phyloP scores from a whole-genome alignment of 2,797 vertebrate genomes.

The Strix occidentalis region DNA sequence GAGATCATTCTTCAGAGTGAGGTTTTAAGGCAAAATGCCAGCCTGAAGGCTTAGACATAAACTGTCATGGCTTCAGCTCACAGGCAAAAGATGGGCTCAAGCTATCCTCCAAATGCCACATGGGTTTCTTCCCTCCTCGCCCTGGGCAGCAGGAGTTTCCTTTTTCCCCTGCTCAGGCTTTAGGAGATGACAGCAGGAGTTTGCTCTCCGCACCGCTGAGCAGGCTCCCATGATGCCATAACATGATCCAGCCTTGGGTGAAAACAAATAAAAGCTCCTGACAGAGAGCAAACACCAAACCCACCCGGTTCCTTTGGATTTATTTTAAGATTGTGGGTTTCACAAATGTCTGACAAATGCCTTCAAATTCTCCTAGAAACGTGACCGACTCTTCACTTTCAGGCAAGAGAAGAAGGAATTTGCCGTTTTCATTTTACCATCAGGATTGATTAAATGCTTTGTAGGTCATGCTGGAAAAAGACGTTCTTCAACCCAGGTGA shows the following conservation, averaged over 20 bases:
- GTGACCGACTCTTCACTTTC: background rate
- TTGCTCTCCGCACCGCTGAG: rapidly evolving
- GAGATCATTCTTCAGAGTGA: background rate
- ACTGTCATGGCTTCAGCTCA: background rate
- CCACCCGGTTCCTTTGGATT: background rate
- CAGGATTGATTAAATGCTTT: background rate
- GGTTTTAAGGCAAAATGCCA: background rate
- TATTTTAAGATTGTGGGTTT: constrained; percentile 38
- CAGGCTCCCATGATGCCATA: background rate
- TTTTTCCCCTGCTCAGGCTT: background rate
- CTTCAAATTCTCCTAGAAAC: background rate
- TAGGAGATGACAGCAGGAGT: background rate
- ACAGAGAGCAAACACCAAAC: background rate
- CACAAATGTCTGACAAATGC: background rate
- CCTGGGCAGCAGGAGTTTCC: background rate
- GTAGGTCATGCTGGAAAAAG: background rate
- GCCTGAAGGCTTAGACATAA: background rate
- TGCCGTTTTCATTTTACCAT: background rate
- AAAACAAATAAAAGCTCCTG: background rate
- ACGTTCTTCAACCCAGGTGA: background rate
- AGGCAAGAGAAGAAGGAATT: background rate
- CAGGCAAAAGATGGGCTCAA: background rate
- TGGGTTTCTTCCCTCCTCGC: background rate
- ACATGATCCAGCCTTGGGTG: background rate
- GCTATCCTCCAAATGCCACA: background rate